These are phyloP conservation scores for Dolichotis patagonum DNA, from an alignment of 2,113 vertebrate species.

Conservation along the genomic window DNA sequence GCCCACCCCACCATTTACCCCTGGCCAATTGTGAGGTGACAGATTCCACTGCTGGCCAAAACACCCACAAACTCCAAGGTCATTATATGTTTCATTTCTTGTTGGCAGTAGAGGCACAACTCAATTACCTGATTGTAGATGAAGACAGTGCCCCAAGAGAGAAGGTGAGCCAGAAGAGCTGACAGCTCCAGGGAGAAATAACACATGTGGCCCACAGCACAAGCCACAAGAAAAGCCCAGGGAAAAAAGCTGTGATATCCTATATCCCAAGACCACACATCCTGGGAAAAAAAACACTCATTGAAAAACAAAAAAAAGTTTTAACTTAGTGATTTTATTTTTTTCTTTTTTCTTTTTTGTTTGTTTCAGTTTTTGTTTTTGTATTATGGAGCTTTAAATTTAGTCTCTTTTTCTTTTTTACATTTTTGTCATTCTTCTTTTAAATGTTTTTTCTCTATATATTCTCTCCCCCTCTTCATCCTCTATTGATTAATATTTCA, in stretches of 20 bases:
- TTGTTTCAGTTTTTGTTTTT: background rate
- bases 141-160: background rate
- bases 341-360: background rate
- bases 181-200: background rate
- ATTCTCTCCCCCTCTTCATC: background rate
- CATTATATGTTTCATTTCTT: background rate
- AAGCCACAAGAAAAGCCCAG: background rate
- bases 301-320: background rate
- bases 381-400: background rate
- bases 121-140: background rate
- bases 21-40: background rate
- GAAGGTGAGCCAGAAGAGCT: background rate
- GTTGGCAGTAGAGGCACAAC: background rate
- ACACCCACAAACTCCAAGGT: background rate
- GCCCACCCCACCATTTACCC: background rate
- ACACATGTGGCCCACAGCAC: background rate
- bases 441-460: background rate
- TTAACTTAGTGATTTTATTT: background rate
- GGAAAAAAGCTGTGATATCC: background rate
- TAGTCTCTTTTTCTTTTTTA: background rate
- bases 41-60: background rate
- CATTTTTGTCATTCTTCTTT: background rate
- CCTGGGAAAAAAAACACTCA: background rate
- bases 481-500: background rate
- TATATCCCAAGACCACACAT: background rate